Conservation (phyloP, 2,113 vertebrate species). For the Pampusana beccarii region DNA sequence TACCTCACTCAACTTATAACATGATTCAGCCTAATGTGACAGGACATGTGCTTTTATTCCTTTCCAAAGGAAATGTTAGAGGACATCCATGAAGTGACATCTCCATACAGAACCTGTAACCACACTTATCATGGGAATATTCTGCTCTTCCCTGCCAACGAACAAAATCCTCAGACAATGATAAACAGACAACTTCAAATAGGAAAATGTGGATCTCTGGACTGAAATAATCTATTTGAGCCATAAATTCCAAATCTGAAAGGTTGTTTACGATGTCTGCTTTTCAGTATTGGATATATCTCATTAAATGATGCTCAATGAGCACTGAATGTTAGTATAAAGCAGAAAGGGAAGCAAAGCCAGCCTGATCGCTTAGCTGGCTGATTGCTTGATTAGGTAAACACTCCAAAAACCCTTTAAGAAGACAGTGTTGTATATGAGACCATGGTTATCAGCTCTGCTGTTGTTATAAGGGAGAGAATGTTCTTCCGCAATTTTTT, state of each 20-base stretch:
- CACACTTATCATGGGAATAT: background rate
- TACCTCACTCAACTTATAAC: background rate
- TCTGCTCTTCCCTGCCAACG: background rate
- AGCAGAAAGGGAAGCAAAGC: background rate
- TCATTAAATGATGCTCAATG: background rate
- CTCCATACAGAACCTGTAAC: background rate
- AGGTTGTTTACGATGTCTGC: background rate
- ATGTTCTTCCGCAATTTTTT: background rate
- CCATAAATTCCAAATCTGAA: background rate
- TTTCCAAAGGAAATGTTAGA: background rate
- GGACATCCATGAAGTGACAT: background rate
- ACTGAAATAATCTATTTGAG: background rate
- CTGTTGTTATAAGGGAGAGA: background rate
- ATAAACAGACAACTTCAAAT: background rate
- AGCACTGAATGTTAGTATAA: background rate
- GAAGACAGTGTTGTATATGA: background rate
- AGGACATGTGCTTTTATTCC: background rate
- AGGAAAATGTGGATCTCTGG: background rate
- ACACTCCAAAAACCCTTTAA: background rate
- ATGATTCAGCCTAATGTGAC: background rate
- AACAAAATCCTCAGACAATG: background rate
- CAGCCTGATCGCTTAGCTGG: background rate
- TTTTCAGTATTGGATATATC: background rate
- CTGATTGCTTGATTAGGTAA: constrained; percentile 3
- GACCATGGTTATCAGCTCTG: background rate